Evolutionary conservation across 35 echinoderm and acorn worm genomes (phyloP), one percentile per base, ranked within the genome.

Genomic region (Acanthaster planci): DNA sequence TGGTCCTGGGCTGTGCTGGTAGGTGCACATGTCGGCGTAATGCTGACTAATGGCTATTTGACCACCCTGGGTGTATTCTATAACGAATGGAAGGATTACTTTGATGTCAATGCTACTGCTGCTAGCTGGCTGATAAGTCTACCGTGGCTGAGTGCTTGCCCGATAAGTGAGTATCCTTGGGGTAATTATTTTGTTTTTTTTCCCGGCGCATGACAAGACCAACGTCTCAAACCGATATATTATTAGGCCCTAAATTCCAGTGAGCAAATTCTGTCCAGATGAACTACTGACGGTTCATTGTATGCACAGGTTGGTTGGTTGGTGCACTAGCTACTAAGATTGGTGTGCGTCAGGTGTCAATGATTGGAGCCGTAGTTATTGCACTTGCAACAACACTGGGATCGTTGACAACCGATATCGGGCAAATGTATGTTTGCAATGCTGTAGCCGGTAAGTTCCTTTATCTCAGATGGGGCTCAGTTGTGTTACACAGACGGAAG

Each of bases 21-120:
- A 15, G 81, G 52, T 17, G 81, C 56, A 1, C 81, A 83, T 38
- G 7, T 83, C 16, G 38, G 53, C 18, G 21, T 56, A 35, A 57
- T 51, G 12, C 17, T 83, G 2, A 37, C 51, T 38, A 57, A 58
- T 29, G 81, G 81, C 1, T 83, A 58, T 51, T 18, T 83, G 54
- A 83, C 81, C 14, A 58, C 81, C 21, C 38, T 83, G 55, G 81
- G 81, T 14, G 37, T 83, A 2, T 83, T 83, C 53, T 83, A 57
- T 31, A 83, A 38, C n/a, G 81, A 83, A 9, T 83, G 81, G 81
- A 53, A 57, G 38, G 81, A 83, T 21, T 83, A 64, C n/a, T 83
- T 83, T 15, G 81, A 83, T 64, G 8, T 30, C 37, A 60, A 2
- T 38, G 81, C 81, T 34, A 40, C 81, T 7, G 29, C 29, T 21